Evolutionary conservation across 2,888 invertebrate species (phyloP), one percentile per base, ranked within the genome.

Genomic region (Bhutanitis thaidina): DNA sequence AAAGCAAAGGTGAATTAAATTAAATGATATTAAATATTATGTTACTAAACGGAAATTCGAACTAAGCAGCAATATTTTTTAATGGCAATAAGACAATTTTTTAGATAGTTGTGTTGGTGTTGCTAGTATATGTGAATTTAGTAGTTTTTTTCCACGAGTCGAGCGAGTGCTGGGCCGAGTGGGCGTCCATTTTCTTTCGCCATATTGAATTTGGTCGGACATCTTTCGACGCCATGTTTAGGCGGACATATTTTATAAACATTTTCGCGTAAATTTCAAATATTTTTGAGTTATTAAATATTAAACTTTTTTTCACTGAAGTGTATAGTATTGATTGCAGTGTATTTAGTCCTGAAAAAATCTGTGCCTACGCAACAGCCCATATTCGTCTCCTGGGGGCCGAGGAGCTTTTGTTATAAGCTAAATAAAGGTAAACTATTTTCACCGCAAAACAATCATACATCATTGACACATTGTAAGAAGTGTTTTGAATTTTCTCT

Each of bases 231-330:
- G 93, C 93, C 93, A 93, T 93, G 92, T 93, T 92, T 92, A 92
- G 91, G 91, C 93, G 91, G 92, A 92, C 93, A 93, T 93, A 92
- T 93, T 93, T 93, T 92, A 92, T 92, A 92, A 92, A 92, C 92
- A 92, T 90, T 90, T 90, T 90, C 88, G 86, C 86, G 86, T 90
- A 90, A 90, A 81, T 90, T 90, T 90, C 86, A 90, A 90, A 90
- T 90, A 88, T 88, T 89, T 86, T 85, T 78, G 67, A 72, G 79
- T 74, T 20, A 61, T 73, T 77, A 80, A 82, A 80, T 82, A 86
- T 75, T 74, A 71, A 85, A 86, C 80, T 82, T 88, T 89, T 80
- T 88, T 88, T 85, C 86, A 82, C 80, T 82, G 77, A 75, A 80
- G 72, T 72, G 77, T 70, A 76, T 74, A 72, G 71, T 69, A 76